Evolutionary conservation across 2,888 invertebrate species (phyloP).

Genomic region (Seira sanloemensis): DNA sequence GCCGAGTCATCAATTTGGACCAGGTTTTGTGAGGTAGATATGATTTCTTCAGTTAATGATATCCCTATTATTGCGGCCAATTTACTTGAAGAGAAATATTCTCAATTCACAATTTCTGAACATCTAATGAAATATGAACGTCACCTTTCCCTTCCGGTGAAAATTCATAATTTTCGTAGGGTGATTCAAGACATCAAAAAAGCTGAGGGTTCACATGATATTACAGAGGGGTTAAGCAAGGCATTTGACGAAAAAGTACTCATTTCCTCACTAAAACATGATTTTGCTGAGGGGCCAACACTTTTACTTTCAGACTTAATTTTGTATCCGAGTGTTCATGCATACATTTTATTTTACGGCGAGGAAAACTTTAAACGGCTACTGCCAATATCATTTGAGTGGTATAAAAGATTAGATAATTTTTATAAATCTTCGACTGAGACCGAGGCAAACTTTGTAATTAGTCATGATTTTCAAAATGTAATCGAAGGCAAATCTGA

Average conservation of each 20-base stretch:
- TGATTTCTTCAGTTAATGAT: slow-evolving; percentile 75
- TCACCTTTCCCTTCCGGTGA: slow-evolving; percentile 88
- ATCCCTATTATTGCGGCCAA: background rate
- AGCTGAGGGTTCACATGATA: slow-evolving; percentile 66
- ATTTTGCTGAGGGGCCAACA: slow-evolving; percentile 88
- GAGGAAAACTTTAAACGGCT: slow-evolving; percentile 74
- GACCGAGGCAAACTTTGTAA: background rate
- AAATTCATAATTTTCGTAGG: slow-evolving; percentile 90
- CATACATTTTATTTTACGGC: slow-evolving; percentile 79
- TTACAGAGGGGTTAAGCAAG: background rate
- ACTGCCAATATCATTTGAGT: slow-evolving; percentile 81
- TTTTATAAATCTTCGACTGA: background rate
- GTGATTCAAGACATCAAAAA: slow-evolving; percentile 79
- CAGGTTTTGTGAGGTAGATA: slow-evolving; percentile 90
- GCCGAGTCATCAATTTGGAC: slow-evolving; percentile 93
- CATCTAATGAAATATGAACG: slow-evolving; percentile 87
- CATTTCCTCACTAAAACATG: slow-evolving; percentile 77
- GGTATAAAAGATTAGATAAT: slow-evolving; percentile 78
- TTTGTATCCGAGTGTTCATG: slow-evolving; percentile 83
- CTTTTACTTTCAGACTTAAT: slow-evolving; percentile 90
- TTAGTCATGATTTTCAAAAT: background rate
- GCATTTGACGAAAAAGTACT: background rate
- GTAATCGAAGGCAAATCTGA: background rate
- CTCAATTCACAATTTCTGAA: slow-evolving; percentile 78
- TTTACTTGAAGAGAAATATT: background rate